These are phyloP conservation scores for Oscheius sp. DNA, from an alignment of 2,888 invertebrate genomes.

Conservation along the genomic window DNA sequence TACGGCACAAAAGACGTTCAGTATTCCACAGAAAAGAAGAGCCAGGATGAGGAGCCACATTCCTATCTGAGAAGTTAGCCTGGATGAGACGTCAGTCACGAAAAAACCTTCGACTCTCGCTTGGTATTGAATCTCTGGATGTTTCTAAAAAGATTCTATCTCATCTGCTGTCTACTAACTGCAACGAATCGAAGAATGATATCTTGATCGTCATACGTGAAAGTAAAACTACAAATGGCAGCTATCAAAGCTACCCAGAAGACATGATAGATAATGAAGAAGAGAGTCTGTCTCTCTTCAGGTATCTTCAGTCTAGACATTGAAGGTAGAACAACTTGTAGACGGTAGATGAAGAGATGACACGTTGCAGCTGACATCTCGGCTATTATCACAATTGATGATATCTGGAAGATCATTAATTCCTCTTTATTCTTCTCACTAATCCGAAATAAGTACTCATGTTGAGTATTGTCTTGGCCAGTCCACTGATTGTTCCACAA, in stretches of 20 bases:
- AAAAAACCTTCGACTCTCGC: background rate
- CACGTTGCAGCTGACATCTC: background rate
- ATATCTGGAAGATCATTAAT: background rate
- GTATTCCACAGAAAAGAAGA: too few relatives aligned
- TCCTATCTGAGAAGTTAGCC: too few relatives aligned
- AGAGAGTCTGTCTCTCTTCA: background rate
- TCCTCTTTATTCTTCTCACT: background rate
- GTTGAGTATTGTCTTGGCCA: background rate
- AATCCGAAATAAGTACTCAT: background rate
- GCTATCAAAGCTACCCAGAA: background rate
- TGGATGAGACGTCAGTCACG: background rate
- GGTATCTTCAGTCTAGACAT: background rate
- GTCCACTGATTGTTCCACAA: background rate
- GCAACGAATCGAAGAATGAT: background rate
- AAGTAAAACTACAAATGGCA: background rate
- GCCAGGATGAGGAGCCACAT: too few relatives aligned
- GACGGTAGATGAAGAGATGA: background rate
- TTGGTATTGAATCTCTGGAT: background rate
- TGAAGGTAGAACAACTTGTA: background rate
- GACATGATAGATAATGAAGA: background rate
- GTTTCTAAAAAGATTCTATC: background rate
- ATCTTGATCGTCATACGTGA: background rate
- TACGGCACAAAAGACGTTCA: background rate
- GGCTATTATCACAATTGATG: background rate
- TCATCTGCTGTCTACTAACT: background rate